Evolutionary conservation across 1,140 invertebrate genomes (phyloP).

Genomic region (Cherax quadricarinatus): DNA sequence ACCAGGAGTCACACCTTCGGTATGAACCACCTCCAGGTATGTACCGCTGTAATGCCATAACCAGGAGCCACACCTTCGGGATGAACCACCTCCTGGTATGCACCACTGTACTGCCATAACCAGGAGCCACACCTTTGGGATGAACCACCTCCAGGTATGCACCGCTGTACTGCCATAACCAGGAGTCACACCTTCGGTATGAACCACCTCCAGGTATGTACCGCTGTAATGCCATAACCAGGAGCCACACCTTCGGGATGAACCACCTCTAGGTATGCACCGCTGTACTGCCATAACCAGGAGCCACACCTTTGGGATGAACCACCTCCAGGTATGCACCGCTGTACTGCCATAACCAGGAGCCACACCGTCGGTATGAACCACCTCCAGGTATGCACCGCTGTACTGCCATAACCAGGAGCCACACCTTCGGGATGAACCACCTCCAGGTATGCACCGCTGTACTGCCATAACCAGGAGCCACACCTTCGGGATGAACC

Average conservation of each 20-base stretch:
- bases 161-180: too few species aligned
- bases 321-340: conserved; percentile 51
- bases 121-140: conserved; percentile 26
- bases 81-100: conserved; percentile 49
- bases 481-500: conserved; percentile 40
- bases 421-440: conserved; percentile 33
- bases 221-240: too few species aligned
- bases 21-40: conserved; percentile 51
- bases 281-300: too few species aligned
- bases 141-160: conserved; percentile 48
- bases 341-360: too few species aligned
- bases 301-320: conserved; percentile 29
- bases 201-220: conserved; percentile 42
- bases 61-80: conserved; percentile 29
- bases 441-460: conserved; percentile 53
- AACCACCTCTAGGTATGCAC: conserved; percentile 46
- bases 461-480: too few species aligned
- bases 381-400: conserved; percentile 50
- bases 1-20: conserved; percentile 33
- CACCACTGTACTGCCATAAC: too few species aligned
- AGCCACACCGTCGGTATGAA: conserved; percentile 34
- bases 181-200: conserved; percentile 34
- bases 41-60: too few species aligned
- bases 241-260: conserved; percentile 30
- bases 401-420: too few species aligned